Percentiles rank a stretch among this genome's conserved stretches.
Evolutionary conservation across 2,797 vertebrate species (phyloP).

Genomic region (Typhlichthys subterraneus): DNA sequence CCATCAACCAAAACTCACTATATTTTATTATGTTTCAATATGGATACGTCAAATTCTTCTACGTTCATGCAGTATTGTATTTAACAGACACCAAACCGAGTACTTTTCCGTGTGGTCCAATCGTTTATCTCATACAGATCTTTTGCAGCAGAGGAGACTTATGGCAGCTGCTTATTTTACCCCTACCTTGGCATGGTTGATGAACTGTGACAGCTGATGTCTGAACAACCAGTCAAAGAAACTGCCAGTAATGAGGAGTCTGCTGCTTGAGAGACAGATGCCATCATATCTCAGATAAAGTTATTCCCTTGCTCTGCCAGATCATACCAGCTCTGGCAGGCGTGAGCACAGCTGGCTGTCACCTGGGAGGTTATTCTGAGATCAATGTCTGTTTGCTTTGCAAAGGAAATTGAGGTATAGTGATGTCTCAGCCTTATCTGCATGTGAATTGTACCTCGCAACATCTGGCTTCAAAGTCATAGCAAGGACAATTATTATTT

Average conservation of each 20-base stretch:
- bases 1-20: too few species aligned
- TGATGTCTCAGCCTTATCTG: slow-evolving; percentile 6
- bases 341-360: slow-evolving; percentile 47
- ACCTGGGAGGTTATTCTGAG: slow-evolving; percentile 48
- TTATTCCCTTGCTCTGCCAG: slow-evolving; percentile 54
- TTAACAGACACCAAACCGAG: slow-evolving; percentile 20
- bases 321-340: slow-evolving; percentile 44
- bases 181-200: slow-evolving; percentile 67
- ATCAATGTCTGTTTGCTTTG: slow-evolving; percentile 50
- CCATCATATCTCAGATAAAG: slow-evolving; percentile 75
- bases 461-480: slow-evolving; percentile 25
- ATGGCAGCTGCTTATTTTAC: slow-evolving; percentile 73
- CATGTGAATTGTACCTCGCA: slow-evolving; percentile 21
- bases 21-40: too few species aligned
- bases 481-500: background rate
- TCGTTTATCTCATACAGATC: slow-evolving; percentile 58
- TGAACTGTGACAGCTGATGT: slow-evolving; percentile 78
- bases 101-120: slow-evolving; percentile 35
- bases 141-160: slow-evolving; percentile 55
- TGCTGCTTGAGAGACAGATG: slow-evolving; percentile 77
- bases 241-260: slow-evolving; percentile 74
- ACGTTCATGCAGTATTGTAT: slow-evolving; percentile 7
- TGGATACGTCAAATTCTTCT: too few species aligned
- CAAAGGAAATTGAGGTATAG: slow-evolving; percentile 16
- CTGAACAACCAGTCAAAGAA: slow-evolving; percentile 76